These are phyloP conservation scores for Passer montanus DNA, from an alignment of 2,113 vertebrate genomes.

Conservation along the genomic window DNA sequence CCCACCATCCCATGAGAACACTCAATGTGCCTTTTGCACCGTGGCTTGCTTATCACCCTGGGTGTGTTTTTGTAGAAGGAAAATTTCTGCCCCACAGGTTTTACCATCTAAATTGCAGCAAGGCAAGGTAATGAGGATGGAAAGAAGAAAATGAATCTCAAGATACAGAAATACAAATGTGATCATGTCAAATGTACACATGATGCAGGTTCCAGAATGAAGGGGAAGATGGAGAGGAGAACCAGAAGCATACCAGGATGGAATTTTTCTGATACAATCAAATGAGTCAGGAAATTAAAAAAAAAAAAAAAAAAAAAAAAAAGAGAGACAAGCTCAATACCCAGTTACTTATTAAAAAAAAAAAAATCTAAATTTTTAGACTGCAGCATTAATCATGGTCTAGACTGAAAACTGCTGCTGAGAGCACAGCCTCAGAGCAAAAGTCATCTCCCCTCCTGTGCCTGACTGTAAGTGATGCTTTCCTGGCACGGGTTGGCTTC, in stretches of 20 bases:
- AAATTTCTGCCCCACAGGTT: background rate
- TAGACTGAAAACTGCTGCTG: rapidly evolving
- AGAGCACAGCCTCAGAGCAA: background rate
- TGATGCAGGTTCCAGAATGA: background rate
- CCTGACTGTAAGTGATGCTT: background rate
- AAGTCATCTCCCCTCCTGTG: background rate
- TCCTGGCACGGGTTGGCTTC: background rate
- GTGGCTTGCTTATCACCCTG: background rate
- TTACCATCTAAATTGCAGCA: background rate
- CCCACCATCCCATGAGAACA: background rate
- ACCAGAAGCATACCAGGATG: background rate
- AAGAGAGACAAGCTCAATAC: background rate
- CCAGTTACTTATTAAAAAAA: background rate
- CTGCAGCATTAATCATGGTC: background rate
- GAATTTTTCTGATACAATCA: background rate
- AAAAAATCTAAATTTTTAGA: background rate
- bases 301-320: too few species aligned
- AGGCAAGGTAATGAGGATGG: background rate
- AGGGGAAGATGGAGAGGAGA: background rate
- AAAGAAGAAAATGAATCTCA: background rate
- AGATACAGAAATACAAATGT: background rate
- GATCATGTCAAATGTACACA: background rate
- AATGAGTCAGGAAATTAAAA: background rate
- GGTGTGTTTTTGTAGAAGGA: background rate
- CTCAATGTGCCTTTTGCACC: background rate